phyloP scores from a whole-genome alignment of 1,140 invertebrate genomes.

The Chironomus tepperi region DNA sequence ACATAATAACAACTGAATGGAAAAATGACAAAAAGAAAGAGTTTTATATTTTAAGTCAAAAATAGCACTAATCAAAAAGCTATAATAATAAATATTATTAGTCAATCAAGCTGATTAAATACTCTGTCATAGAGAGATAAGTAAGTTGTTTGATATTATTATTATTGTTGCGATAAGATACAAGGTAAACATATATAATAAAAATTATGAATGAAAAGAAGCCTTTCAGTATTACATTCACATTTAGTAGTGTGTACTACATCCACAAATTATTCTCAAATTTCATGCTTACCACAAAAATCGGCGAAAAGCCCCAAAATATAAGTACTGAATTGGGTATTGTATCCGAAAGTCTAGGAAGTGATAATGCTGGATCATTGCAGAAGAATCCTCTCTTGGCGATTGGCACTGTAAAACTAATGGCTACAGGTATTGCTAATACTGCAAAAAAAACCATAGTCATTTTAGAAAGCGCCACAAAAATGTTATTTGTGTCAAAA shows the following conservation, averaged over 20 bases:
- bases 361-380: background rate
- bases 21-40: too few species aligned
- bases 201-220: too few species aligned
- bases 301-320: background rate
- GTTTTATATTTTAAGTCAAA: too few species aligned
- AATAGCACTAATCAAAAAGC: too few species aligned
- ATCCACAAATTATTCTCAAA: too few species aligned
- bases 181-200: background rate
- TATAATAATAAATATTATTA: too few species aligned
- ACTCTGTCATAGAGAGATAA: too few species aligned
- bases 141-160: too few species aligned
- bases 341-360: background rate
- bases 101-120: too few species aligned
- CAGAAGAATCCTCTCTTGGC: background rate
- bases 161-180: background rate
- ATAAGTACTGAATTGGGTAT: background rate
- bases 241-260: too few species aligned
- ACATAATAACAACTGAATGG: background rate
- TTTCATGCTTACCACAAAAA: background rate
- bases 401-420: background rate
- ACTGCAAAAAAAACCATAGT: background rate
- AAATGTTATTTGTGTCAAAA: background rate
- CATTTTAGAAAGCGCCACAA: background rate
- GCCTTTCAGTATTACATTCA: too few species aligned
- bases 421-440: background rate